A percentile compares a stretch with the other conserved stretches of the same genome.
Conservation (phyloP, 2,113 vertebrate genomes). For the Saguinus imperator region DNA sequence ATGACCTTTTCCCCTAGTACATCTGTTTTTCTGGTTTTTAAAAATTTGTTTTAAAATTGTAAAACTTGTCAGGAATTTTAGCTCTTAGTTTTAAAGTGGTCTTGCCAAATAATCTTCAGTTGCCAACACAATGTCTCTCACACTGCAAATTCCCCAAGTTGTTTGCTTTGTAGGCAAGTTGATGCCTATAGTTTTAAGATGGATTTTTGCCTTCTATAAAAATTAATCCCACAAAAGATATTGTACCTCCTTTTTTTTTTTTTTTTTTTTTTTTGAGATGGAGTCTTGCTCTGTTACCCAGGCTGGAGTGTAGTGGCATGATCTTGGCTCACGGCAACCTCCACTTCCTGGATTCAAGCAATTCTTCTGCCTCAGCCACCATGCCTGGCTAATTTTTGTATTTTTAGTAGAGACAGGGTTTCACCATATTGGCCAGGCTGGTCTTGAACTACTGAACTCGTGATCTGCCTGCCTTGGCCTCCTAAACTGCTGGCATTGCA, state of each 20-base stretch:
- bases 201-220: neutral
- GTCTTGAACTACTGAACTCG: no score
- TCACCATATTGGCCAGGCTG: no score
- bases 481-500: no score
- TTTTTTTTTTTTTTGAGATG: neutral
- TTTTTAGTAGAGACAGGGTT: no score
- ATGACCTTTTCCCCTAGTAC: neutral
- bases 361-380: no score
- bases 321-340: no score
- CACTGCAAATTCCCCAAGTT: neutral
- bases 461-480: no score
- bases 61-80: neutral
- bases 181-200: neutral
- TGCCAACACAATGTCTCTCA: neutral
- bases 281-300: no score
- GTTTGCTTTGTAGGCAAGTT: neutral
- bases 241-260: neutral
- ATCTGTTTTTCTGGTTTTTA: neutral
- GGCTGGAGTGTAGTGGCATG: no score
- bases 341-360: no score
- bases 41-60: neutral
- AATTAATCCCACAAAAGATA: neutral
- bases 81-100: neutral
- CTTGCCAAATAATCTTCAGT: neutral
- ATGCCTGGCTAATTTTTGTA: no score